Evolutionary conservation across 2,797 vertebrate genomes (phyloP).

Genomic region (Sebastes taczanowskii): DNA sequence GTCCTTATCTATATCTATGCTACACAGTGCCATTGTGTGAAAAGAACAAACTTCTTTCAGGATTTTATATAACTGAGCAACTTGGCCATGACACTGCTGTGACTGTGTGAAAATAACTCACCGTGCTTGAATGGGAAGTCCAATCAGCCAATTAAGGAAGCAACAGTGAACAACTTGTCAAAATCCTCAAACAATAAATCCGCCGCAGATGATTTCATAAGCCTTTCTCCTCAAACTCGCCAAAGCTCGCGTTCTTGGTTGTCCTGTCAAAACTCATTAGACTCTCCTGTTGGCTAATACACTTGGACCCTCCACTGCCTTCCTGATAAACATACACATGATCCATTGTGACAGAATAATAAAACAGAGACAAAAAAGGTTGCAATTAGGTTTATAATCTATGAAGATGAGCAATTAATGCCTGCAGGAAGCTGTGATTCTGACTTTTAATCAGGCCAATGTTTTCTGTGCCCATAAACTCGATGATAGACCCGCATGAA

Average conservation of each 20-base stretch:
- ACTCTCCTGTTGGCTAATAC: conserved; percentile 58
- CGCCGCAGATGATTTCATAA: conserved; percentile 32
- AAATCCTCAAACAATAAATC: conserved; percentile 31
- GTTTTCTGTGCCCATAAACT: conserved; percentile 65
- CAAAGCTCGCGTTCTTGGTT: conserved; percentile 43
- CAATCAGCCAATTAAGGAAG: conserved; percentile 45
- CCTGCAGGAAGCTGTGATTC: conserved; percentile 58
- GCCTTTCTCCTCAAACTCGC: conserved; percentile 30
- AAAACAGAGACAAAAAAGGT: conserved; percentile 66
- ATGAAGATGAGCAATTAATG: conserved; percentile 75
- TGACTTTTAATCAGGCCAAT: conserved; percentile 73
- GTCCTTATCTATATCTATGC: not conserved
- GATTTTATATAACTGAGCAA: conserved; percentile 20
- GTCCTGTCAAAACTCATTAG: conserved; percentile 71
- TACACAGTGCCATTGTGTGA: not conserved
- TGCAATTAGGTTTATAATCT: conserved; percentile 77
- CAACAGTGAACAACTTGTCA: conserved; percentile 41
- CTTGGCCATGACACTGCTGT: not conserved
- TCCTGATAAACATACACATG: conserved; percentile 70
- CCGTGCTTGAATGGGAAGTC: conserved; percentile 4
- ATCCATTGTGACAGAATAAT: conserved; percentile 83
- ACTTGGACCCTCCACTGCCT: conserved; percentile 63
- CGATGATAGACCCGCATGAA: conserved; percentile 57
- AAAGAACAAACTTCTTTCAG: not conserved
- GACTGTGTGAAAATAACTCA: conserved; percentile 10